Evolutionary conservation across 2,113 vertebrate species (phyloP).

Genomic region (Oncorhynchus gorbuscha): DNA sequence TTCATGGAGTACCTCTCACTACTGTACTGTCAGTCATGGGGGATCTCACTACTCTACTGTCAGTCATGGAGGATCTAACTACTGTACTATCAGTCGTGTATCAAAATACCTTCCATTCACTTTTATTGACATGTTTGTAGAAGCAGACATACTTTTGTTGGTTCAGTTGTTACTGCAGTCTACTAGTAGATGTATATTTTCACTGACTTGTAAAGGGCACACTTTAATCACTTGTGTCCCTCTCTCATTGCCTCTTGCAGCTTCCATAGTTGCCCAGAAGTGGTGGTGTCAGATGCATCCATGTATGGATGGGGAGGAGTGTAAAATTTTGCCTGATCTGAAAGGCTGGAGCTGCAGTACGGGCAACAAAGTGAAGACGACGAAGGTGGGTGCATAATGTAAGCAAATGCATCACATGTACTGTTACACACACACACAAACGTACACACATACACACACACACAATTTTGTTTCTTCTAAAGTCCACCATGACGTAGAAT

Average conservation of each 20-base stretch:
- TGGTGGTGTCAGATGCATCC: conserved; percentile 99
- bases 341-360: conserved; percentile 99
- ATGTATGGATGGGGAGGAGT: conserved; percentile 91
- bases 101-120: conserved; percentile 32
- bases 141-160: conserved; percentile 12
- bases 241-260: conserved; percentile 62
- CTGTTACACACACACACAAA: neutral
- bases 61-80: too few species aligned
- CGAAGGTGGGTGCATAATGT: conserved; percentile 80
- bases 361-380: conserved; percentile 98
- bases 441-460: neutral
- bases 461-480: too few species aligned
- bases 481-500: too few species aligned
- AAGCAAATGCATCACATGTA: too few species aligned
- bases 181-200: neutral
- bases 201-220: neutral
- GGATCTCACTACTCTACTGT: too few species aligned
- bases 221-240: conserved; percentile 13
- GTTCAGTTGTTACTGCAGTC: neutral
- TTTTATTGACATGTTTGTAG: conserved; percentile 16
- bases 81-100: conserved; percentile 4
- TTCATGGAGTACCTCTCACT: too few species aligned
- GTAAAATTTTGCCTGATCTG: conserved; percentile 93
- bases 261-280: conserved; percentile 94
- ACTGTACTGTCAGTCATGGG: too few species aligned